Percentiles rank a stretch among this genome's conserved stretches.
Conservation (phyloP, 2,888 invertebrate genomes). For the Lypha dubia region DNA sequence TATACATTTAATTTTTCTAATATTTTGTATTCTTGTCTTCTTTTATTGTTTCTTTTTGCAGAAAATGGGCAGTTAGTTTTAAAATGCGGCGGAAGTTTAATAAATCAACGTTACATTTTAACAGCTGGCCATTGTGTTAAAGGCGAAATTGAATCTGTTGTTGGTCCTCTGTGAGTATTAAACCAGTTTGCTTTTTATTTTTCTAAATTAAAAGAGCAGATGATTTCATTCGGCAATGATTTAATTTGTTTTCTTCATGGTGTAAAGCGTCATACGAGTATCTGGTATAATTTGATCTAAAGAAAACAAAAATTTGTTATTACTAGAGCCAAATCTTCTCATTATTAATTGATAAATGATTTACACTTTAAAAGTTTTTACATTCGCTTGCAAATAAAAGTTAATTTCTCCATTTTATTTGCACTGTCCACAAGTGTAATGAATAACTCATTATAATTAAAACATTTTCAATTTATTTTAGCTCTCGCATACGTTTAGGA, state of each 20-base stretch:
- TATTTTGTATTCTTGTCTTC: too few relatives aligned
- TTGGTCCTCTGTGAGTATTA: conserved; percentile 85
- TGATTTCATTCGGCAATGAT: neutral
- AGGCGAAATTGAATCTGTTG: conserved; percentile 83
- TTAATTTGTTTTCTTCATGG: too few relatives aligned
- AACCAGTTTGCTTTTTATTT: neutral
- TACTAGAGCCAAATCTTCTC: too few relatives aligned
- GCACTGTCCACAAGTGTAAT: too few relatives aligned
- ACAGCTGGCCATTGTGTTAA: conserved; percentile 87
- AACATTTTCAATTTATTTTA: conserved; percentile 40
- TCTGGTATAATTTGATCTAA: too few relatives aligned
- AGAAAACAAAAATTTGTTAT: too few relatives aligned
- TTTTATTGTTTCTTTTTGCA: conserved; percentile 57
- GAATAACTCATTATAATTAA: neutral
- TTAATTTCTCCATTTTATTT: too few relatives aligned
- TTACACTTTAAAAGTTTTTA: too few relatives aligned
- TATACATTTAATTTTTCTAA: neutral
- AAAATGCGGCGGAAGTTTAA: conserved; percentile 89
- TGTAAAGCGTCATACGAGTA: too few relatives aligned
- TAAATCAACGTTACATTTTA: conserved; percentile 86
- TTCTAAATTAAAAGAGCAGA: neutral
- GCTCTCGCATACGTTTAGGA: conserved; percentile 80
- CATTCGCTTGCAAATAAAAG: too few relatives aligned
- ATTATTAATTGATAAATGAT: too few relatives aligned
- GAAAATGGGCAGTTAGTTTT: conserved; percentile 75